These are phyloP conservation scores for Thymelicus acteon DNA, from an alignment of 2,888 invertebrate species.

Conservation along the genomic window DNA sequence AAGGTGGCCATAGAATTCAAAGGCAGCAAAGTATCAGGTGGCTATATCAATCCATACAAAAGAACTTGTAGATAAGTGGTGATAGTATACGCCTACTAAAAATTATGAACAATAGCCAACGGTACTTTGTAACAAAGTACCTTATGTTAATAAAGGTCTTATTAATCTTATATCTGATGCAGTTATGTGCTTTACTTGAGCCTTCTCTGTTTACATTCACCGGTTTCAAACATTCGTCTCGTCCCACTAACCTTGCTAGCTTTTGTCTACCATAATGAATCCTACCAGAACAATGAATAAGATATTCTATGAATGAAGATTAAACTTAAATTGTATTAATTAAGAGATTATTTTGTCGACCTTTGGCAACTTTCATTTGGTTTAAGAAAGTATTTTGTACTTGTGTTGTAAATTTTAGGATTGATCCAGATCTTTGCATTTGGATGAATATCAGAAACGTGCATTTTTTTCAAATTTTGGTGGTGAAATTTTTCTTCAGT, in stretches of 20 bases:
- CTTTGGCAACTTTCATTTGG: constrained; percentile 23
- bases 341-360: constrained; percentile 32
- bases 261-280: constrained; percentile 57
- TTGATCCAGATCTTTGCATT: too few relatives aligned
- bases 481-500: too few relatives aligned
- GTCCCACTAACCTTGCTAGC: constrained; percentile 65
- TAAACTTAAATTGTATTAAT: constrained; percentile 34
- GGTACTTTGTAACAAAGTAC: constrained; percentile 1
- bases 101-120: constrained; percentile 1
- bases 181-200: constrained; percentile 10
- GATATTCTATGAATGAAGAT: constrained; percentile 30
- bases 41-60: background rate
- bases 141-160: background rate
- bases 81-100: constrained; percentile 1
- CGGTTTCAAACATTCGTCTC: constrained; percentile 51
- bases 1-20: background rate
- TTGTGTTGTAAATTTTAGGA: background rate
- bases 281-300: constrained; percentile 35
- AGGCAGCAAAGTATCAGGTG: background rate
- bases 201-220: constrained; percentile 49
- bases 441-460: too few relatives aligned
- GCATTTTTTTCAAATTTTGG: too few relatives aligned
- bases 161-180: constrained; percentile 3
- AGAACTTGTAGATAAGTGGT: background rate
- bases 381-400: background rate